Base-by-base conservation (phyloP, 2,888 invertebrate genomes). In the Yponomeuta sedellus region DNA sequence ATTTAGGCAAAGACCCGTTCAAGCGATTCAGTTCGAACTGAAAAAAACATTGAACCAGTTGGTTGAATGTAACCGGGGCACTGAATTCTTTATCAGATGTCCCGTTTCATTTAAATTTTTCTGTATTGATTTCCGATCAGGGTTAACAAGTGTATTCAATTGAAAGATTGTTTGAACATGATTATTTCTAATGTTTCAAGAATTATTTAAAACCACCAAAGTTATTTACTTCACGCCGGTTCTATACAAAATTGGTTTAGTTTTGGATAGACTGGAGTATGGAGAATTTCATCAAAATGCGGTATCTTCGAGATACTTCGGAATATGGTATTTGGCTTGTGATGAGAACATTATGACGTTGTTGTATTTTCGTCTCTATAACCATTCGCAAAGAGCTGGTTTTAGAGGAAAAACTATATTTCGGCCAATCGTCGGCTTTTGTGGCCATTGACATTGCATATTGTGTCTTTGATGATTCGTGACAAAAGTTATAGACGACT, bases 381-480 rank as follows among this genome's bases (percentile, higher is more conserved):
- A 2, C n/a, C n/a, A 11, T 61, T 34, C 12, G 11, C 10, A 16
- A 10, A 28, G 28, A 61, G 34, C 25, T 61, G 11, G 25, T 61
- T 61, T 61, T 61, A 25, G 2, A 16, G 4, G 28, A 34, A 59
- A 22, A 22, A 25, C 20, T 5, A 6, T 59, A 59, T 22, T 22
- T 59, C 25, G 59, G 59, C 20, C 20, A 59, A 2, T 59, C 16
- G 59, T 59, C 11, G 59, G 12, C 20, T 59, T 20, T 20, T 59
- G 25, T 59, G 59, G 59, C 25, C 59, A 59, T 59, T 59, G 59
- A 59, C 59, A 59, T 58, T 58, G 58, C 6, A 58, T 3, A 58
- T 20, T 22, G n/a, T n/a, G 58, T 20, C 10, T 8, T 58, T 4
- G 20, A 20, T 58, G 10, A 12, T 52, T 5, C 2, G 52, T 16